Percentiles rank a stretch among this genome's conserved stretches.
Evolutionary conservation across 2,888 invertebrate species (phyloP).

Genomic region (Drosophila meridionalis): DNA sequence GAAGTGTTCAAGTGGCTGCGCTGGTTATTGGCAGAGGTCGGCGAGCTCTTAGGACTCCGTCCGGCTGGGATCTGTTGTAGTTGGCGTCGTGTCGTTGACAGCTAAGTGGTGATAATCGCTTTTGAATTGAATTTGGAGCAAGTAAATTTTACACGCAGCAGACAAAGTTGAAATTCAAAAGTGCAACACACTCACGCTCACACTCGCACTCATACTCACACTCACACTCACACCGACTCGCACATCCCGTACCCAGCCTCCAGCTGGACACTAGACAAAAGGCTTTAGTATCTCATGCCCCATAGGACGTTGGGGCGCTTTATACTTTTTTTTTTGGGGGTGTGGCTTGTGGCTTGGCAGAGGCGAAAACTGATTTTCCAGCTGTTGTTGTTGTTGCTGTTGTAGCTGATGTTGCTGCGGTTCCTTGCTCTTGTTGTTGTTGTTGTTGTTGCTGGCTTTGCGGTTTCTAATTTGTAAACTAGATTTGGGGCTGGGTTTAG

Average conservation of each 20-base stretch:
- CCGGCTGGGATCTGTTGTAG: conserved; percentile 44
- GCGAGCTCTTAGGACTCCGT: conserved; percentile 14
- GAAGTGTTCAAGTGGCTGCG: conserved; percentile 64
- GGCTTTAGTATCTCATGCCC: conserved; percentile 22
- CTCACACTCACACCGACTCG: not conserved
- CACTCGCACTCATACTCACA: not conserved
- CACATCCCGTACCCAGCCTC: conserved; percentile 3
- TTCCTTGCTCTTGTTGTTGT: conserved; percentile 38
- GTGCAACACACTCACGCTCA: conserved; percentile 60
- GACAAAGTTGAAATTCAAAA: conserved; percentile 75
- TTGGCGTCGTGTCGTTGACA: conserved; percentile 78
- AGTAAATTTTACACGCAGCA: conserved; percentile 69
- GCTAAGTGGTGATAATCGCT: conserved; percentile 80
- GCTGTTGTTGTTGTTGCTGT: conserved; percentile 20
- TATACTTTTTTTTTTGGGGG: conserved; percentile 4
- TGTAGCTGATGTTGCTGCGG: conserved; percentile 51
- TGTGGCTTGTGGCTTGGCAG: conserved; percentile 58
- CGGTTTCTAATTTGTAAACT: conserved; percentile 73
- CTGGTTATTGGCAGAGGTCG: conserved; percentile 58
- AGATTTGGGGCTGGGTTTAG: conserved; percentile 55
- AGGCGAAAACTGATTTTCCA: conserved; percentile 56
- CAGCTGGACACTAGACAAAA: conserved; percentile 55
- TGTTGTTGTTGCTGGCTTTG: conserved; percentile 56
- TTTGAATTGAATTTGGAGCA: conserved; percentile 77
- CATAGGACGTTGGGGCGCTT: conserved; percentile 23